Base-by-base conservation (phyloP, 2,113 vertebrate genomes). In the Macquaria ambigua region DNA sequence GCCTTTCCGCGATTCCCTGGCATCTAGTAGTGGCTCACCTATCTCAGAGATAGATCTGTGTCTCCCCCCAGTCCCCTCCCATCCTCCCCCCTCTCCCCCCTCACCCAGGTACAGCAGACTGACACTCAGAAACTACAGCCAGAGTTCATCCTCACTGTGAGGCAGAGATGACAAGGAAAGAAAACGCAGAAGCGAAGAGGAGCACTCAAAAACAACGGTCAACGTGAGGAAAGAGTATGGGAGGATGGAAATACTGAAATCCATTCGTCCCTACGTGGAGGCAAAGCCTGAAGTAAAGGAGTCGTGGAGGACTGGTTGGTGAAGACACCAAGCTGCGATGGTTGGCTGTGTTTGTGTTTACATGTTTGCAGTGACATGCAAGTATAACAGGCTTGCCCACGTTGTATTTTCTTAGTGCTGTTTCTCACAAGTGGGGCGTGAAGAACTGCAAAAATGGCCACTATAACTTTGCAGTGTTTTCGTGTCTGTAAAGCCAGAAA, bases 81-180 rank as follows among this genome's bases (percentile, higher is more conserved):
- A 96, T 76, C 97, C 97, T 61, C 97, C 98, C 6, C 98, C 97
- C 55, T 96, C 97, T 25, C 97, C 98, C 0, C 97, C 98, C 0
- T 98, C 98, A 0, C 97, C 97, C 52, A 97, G 97, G 83, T 99
- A 98, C 4, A 97, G 97, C 93, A 96, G 96, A 6, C 97, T 99
- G 55, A 96, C 97, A 79, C 97, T 99, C 91, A 96, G 98, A 95
- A 97, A 99, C 95, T 99, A 99, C 95, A 97, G 97, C 90, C 98
- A 99, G 96, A 99, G 98, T 93, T 99, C 98, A 81, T 99, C 98
- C 83, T 99, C 98, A 6, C 96, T 99, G 97, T 99, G 97, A 99
- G 94, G 86, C 56, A 50, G 61, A 55, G 62, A 9, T n/a, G 52
- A 79, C 48, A 16, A 56, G 56, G 15, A 7, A 10, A 52, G 77